A percentile compares a stretch with the other conserved stretches of the same genome.
phyloP scores from a whole-genome alignment of 2,888 invertebrate genomes.

The Dasysyrphus tricinctus region DNA sequence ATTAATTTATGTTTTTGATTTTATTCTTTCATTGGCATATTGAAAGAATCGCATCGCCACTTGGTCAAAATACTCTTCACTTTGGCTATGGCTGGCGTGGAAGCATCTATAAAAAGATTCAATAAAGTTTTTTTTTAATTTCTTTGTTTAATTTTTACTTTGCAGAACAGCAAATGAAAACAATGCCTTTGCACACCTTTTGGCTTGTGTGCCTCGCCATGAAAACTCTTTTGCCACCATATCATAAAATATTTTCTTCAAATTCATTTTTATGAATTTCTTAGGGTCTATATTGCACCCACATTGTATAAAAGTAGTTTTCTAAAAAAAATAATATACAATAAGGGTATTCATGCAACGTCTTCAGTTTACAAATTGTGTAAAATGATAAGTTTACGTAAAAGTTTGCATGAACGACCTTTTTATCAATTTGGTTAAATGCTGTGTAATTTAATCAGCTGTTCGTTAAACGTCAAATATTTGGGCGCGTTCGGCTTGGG shows the following conservation, averaged over 20 bases:
- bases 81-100: background rate
- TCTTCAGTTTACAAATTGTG: no score
- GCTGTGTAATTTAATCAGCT: no score
- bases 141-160: background rate
- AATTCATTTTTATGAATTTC: background rate
- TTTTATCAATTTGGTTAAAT: no score
- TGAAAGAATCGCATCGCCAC: background rate
- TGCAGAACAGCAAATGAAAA: background rate
- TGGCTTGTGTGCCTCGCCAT: background rate
- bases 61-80: constrained; percentile 4
- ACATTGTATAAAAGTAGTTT: background rate
- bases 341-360: no score
- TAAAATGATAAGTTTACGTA: no score
- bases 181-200: background rate
- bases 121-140: background rate
- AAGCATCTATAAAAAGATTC: constrained; percentile 7
- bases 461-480: no score
- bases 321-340: constrained; percentile 8
- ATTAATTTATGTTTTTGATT: no score
- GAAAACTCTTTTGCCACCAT: constrained; percentile 6
- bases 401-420: no score
- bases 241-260: background rate
- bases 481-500: no score
- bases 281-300: background rate
- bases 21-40: background rate